Conservation (phyloP, 2,888 invertebrate genomes). For the Hypena proboscidalis region DNA sequence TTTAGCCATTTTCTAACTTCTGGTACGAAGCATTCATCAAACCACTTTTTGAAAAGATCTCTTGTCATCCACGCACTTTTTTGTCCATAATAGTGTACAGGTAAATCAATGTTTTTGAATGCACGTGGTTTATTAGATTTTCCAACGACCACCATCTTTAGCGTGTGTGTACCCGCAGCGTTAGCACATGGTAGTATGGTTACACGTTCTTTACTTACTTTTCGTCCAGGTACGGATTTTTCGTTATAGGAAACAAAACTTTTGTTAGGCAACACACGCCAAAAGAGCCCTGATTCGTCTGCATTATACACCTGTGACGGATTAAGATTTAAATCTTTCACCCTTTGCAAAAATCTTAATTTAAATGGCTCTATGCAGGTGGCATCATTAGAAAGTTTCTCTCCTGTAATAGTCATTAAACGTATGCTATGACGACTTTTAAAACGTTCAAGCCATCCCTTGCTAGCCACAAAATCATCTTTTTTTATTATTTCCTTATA, state of each 20-base stretch:
- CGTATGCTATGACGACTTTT: constrained; percentile 50
- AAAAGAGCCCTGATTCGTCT: constrained; percentile 40
- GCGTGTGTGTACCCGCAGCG: constrained; percentile 38
- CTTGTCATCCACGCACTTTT: constrained; percentile 38
- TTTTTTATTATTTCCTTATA: no score
- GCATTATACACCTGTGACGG: constrained; percentile 44
- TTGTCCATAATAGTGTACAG: constrained; percentile 38
- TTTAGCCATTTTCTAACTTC: constrained; percentile 39
- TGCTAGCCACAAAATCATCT: constrained; percentile 50
- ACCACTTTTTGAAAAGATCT: constrained; percentile 47
- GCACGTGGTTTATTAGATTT: constrained; percentile 39
- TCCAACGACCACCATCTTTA: constrained; percentile 40
- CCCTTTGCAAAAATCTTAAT: constrained; percentile 40
- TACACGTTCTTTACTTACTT: constrained; percentile 42
- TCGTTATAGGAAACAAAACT: constrained; percentile 38
- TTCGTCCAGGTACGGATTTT: constrained; percentile 38
- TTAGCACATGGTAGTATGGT: constrained; percentile 51
- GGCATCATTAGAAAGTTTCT: constrained; percentile 45
- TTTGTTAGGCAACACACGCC: constrained; percentile 36
- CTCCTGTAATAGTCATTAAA: constrained; percentile 38
- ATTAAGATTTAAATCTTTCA: constrained; percentile 38
- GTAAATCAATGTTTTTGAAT: constrained; percentile 34
- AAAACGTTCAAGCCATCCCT: constrained; percentile 52
- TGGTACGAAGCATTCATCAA: constrained; percentile 22
- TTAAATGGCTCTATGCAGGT: constrained; percentile 44